Percentiles rank a stretch among this genome's conserved stretches.
These are phyloP conservation scores for Erithacus rubecula DNA, from an alignment of 2,797 vertebrate species.

Conservation along the genomic window DNA sequence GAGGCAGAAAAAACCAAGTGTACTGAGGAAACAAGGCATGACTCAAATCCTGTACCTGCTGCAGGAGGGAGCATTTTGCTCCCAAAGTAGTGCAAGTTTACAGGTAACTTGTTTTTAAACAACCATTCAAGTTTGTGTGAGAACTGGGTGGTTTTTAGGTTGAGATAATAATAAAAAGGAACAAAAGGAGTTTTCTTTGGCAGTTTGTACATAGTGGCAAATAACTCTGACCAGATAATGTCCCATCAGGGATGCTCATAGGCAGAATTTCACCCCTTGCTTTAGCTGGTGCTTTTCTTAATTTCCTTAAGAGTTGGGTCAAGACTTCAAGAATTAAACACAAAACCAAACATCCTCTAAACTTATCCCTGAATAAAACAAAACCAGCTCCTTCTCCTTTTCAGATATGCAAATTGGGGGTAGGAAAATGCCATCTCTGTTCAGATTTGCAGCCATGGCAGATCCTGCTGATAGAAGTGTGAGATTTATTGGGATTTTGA, in stretches of 20 bases:
- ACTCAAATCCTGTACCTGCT: slow-evolving; percentile 56
- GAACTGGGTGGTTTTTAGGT: not conserved
- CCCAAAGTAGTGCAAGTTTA: slow-evolving; percentile 49
- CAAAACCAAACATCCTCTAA: not conserved
- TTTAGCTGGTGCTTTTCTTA: not conserved
- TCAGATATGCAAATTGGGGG: not conserved
- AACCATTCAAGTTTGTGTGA: slow-evolving; percentile 57
- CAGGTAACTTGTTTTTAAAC: slow-evolving; percentile 60
- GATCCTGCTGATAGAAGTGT: not conserved
- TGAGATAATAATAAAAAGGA: slow-evolving; percentile 69
- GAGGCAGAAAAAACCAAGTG: not conserved
- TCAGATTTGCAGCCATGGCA: not conserved
- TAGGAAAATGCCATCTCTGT: not conserved
- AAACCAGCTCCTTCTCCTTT: not conserved
- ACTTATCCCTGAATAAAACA: not conserved
- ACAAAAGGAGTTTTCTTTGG: slow-evolving; percentile 75
- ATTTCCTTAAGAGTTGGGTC: not conserved
- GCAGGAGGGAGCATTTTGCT: not conserved
- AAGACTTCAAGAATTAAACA: not conserved
- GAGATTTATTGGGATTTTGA: not conserved
- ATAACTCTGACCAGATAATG: slow-evolving; percentile 66
- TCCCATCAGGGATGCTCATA: not conserved
- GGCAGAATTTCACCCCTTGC: not conserved
- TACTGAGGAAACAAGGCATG: slow-evolving; percentile 38
- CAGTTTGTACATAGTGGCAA: not conserved